Percentiles rank a stretch among this genome's conserved stretches.
These are phyloP conservation scores for Agriopis marginaria DNA, from an alignment of 2,888 invertebrate genomes.

Conservation along the genomic window DNA sequence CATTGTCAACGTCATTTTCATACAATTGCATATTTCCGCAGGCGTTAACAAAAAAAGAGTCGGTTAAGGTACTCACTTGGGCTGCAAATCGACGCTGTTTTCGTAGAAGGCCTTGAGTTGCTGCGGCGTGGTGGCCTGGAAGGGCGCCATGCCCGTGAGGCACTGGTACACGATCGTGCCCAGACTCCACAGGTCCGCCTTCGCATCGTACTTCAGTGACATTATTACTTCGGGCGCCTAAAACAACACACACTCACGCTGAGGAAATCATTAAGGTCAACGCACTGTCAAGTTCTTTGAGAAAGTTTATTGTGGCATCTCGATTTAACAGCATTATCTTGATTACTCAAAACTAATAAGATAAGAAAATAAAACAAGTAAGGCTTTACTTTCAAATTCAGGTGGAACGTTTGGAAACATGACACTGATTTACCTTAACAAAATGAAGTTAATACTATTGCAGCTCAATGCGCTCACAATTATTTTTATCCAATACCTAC, in stretches of 20 bases:
- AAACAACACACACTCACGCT: not conserved
- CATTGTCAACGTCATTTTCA: too few relatives aligned
- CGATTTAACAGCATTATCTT: not conserved
- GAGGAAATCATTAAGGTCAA: not conserved
- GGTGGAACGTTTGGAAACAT: not conserved
- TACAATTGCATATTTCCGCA: too few relatives aligned
- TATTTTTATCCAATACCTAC: conserved; percentile 7
- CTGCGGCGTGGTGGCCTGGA: conserved; percentile 98
- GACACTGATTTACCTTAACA: too few relatives aligned
- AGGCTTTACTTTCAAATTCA: not conserved
- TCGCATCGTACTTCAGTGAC: conserved; percentile 99
- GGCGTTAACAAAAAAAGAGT: not conserved
- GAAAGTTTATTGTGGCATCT: not conserved
- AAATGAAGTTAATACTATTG: not conserved
- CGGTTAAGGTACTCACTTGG: conserved; percentile 89
- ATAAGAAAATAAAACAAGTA: not conserved
- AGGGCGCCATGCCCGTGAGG: conserved; percentile 99
- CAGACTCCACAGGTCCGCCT: conserved; percentile 99
- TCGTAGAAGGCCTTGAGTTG: conserved; percentile 99
- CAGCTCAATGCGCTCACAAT: conserved; percentile 1
- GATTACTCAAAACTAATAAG: not conserved
- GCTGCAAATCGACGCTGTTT: conserved; percentile 95
- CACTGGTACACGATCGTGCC: conserved; percentile 99
- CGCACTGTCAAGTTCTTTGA: not conserved
- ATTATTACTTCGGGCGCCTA: conserved; percentile 99